Evolutionary conservation across 2,888 invertebrate species (phyloP), one percentile per base, ranked within the genome.

Genomic region (Cephalotes varians): DNA sequence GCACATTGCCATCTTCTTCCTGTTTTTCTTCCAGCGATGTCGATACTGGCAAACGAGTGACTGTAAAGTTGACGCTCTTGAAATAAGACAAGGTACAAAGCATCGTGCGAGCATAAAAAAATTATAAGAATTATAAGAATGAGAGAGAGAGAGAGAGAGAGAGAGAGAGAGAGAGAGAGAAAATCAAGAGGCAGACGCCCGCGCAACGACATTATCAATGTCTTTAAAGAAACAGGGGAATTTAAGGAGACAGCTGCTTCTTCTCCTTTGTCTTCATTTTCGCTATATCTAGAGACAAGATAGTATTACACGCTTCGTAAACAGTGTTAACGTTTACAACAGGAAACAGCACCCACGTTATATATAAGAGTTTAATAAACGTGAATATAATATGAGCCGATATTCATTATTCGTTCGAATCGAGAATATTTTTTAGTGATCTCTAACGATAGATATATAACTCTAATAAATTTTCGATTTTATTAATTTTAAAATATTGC

Each of bases 251-350:
- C 49, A 34, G 49, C 49, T 62, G 64, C 37, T 64, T 58, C 73
- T 73, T 10, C 34, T 49, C 74, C 51, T 65, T 64, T 76, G 65
- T 76, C 65, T 49, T 44, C 47, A 31, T 28, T 73, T 21, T 60
- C 65, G n/a, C 64, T 25, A 25, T 21, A 34, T n/a, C 15, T 28
- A 65, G 51, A 76, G 37, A 65, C 49, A 21, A 37, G 49, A 25
- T 31, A 49, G 51, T 49, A 51, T 49, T 51, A 76, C 18, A 37
- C 64, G 21, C 37, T 28, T 49, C 49, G 25, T 25, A 58, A 73
- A 44, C 21, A 21, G 25, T 12, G n/a, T 76, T 65, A 64, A 65
- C 76, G 9, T 65, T 76, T 65, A 54, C 51, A 65, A 65, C 51
- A 37, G 64, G 58, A 65, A 51, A 76, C 51, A 9, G 1, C 64